Percentiles rank a stretch among this genome's conserved stretches.
Conservation (phyloP, 2,113 vertebrate species). For the Burhinus oedicnemus region DNA sequence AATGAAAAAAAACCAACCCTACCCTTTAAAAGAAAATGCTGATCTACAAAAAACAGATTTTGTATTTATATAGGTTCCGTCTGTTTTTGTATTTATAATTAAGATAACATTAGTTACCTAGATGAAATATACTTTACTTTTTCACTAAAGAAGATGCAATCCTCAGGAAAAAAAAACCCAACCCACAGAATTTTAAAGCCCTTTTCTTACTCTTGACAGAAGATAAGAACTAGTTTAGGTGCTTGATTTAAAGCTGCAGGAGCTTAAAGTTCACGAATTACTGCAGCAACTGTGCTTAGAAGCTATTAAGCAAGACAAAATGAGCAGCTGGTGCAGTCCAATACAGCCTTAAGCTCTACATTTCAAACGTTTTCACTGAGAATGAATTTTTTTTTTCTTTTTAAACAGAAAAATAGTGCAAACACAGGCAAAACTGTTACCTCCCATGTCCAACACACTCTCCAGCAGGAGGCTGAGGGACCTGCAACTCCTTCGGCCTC, state of each 20-base stretch:
- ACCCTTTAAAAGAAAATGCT: not conserved
- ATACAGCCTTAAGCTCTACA: not conserved
- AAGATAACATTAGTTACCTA: not conserved
- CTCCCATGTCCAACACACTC: not conserved
- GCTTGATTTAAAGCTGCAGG: not conserved
- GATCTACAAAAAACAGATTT: not conserved
- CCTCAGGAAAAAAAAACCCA: not conserved
- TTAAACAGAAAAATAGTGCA: not conserved
- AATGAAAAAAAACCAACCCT: not conserved
- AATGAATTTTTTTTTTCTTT: not conserved
- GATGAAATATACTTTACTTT: not conserved
- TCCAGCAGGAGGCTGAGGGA: not conserved
- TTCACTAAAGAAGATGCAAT: not conserved
- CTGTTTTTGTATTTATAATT: not conserved
- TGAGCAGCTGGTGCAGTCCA: not conserved
- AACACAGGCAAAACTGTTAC: not conserved
- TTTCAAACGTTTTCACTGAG: not conserved
- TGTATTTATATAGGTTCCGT: accelerated
- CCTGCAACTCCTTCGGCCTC: not conserved
- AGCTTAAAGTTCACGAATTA: not conserved
- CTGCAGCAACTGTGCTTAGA: not conserved
- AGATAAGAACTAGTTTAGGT: not conserved
- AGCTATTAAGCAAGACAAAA: not conserved
- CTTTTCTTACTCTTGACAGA: not conserved
- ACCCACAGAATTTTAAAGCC: not conserved